Base-by-base conservation (phyloP, 2,888 invertebrate genomes). In the Cremastobaeus sp. region DNA sequence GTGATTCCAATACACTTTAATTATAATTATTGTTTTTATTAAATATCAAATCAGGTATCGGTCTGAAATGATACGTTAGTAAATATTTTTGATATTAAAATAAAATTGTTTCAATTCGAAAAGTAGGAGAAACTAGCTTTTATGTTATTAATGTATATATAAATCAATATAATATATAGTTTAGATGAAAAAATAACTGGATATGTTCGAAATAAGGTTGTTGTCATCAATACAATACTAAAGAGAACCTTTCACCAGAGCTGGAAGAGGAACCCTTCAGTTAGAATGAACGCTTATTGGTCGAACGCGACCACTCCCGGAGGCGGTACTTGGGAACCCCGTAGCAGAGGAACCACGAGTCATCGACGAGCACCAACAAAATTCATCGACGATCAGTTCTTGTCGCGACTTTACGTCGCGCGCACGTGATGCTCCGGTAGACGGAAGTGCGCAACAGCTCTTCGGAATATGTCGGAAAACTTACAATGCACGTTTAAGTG, bases 351-450 rank as follows among this genome's bases (percentile, higher is more conserved):
- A 35, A 54, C 35, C 69, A 54, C 69, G 70, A 71, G 69, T 77
- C 75, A 78, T 59, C 79, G 77, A 76, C 77, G 74, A 76, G 79
- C 76, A 75, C 66, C 57, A 35, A 41, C 45, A 30, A 52, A 68
- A 66, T 59, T 54, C 69, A 54, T 57, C 70, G 66, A 48, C 74
- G 76, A 75, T 83, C 83, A 86, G 86, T 86, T 79, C 79, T 80
- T 79, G 79, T 73, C 79, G 81, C 79, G 83, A 83, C 84, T 79
- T 76, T 80, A 84, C 70, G 79, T 79, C 81, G 85, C 78, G 79
- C 81, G 83, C 81, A 84, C 81, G 80, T 79, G 57, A 18, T 21
- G 34, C 6, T 45, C 11, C 18, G 35, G 15, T 4, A 35, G 20
- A 68, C 68, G 68, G 50, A 68, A 25, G 45, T 52, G 68, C 59